Percentiles rank a stretch among this genome's conserved stretches.
Conservation (phyloP, 2,113 vertebrate species). For the Saccopteryx leptura region DNA sequence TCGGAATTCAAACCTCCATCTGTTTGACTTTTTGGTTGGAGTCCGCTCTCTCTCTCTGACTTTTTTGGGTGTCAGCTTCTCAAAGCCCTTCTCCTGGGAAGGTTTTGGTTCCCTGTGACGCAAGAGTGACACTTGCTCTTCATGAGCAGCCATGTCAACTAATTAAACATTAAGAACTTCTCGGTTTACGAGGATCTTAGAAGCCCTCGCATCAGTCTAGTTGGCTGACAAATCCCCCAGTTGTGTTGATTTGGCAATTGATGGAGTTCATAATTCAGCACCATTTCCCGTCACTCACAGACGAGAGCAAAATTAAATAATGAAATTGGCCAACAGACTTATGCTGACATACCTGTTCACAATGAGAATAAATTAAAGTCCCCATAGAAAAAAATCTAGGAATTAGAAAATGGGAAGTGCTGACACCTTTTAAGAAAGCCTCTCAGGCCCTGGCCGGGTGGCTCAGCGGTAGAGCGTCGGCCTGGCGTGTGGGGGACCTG, state of each 20-base stretch:
- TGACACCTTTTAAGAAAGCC: constrained; percentile 23
- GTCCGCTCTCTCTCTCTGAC: neutral
- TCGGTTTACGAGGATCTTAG: neutral
- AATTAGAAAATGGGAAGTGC: constrained; percentile 15
- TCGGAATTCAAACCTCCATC: neutral
- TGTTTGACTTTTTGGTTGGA: neutral
- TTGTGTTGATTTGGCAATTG: constrained; percentile 36
- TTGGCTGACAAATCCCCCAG: neutral
- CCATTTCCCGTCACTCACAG: constrained; percentile 22
- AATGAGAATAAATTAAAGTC: neutral
- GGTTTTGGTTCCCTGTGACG: neutral
- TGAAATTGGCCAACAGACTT: neutral
- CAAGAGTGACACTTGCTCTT: neutral
- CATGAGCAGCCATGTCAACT: neutral
- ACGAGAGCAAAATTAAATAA: constrained; percentile 11
- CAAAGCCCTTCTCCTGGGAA: neutral
- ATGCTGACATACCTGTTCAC: constrained; percentile 29
- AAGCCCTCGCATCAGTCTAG: neutral
- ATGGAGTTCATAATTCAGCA: constrained; percentile 58
- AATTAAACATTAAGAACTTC: constrained; percentile 56
- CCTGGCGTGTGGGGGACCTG: too few species aligned
- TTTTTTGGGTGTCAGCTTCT: neutral
- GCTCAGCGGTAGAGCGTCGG: too few species aligned
- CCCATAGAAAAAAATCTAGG: neutral
- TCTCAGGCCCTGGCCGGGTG: too few species aligned